Evolutionary conservation across 2,113 vertebrate genomes (phyloP), one percentile per base, ranked within the genome.

Genomic region (Thunnus thynnus): DNA sequence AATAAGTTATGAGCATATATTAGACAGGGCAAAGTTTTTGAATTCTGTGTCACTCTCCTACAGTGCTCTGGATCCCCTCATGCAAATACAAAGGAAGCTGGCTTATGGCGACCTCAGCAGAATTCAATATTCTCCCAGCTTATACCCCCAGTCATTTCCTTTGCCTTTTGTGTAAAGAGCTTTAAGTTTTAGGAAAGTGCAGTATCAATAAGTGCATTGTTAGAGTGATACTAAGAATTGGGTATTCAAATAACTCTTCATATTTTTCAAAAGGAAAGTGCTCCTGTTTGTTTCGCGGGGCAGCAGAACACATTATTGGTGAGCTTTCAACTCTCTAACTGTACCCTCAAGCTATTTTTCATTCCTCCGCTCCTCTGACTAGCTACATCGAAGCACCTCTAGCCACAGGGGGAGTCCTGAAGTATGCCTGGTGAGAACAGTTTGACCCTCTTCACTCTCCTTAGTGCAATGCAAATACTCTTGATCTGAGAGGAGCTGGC

Each of bases 391-490:
- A 60, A 83, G 87, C 65, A 76, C 82, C 78, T 88, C 60, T 61
- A 52, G 52, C 72, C 82, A 78, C 83, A 57, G 87, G 74, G 86
- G 87, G 63, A 86, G 76, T 86, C 82, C 66, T 84, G 84, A 90
- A 89, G 84, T 65, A 50, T 44, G 78, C 78, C 87, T 72, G 66
- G 50, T 3, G 88, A 89, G 85, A 89, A 88, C 85, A 78, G 83
- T 88, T 90, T 93, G 93, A 93, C 91, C 90, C 81, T 89, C 84
- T 91, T 86, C 86, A 86, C 82, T 88, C 77, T 82, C 61, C 83
- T 87, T 50, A 66, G 72, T 27, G 66, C 85, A 85, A 91, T 76
- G 78, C 84, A 92, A 91, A 93, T 79, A 88, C 80, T 78, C 83
- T 82, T 82, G 73, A 85, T 88, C 78, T 71, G 76, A 89, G 85